These are phyloP conservation scores for Oreochromis mossambicus DNA, from an alignment of 2,797 vertebrate genomes.

Conservation along the genomic window DNA sequence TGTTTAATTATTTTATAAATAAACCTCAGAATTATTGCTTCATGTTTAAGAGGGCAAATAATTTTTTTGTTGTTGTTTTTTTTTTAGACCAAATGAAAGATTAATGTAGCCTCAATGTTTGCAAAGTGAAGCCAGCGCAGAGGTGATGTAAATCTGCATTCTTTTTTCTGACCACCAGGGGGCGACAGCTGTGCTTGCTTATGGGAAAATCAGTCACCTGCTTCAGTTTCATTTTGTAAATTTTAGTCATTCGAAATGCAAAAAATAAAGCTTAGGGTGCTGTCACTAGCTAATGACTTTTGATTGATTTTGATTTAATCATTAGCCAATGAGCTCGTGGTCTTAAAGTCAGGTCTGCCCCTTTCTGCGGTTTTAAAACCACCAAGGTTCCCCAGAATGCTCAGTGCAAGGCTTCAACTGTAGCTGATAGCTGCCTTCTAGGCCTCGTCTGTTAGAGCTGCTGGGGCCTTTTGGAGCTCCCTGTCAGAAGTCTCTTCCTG, in stretches of 20 bases:
- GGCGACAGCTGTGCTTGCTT: not conserved
- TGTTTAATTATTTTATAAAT: not conserved
- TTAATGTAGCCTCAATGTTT: not conserved
- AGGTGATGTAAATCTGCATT: not conserved
- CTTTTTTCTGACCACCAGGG: not conserved
- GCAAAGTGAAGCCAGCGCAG: not conserved
- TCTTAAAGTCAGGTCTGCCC: not conserved
- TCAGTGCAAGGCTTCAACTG: not conserved
- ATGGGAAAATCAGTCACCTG: not conserved
- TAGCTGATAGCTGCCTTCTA: not conserved
- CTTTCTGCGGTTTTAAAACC: not conserved
- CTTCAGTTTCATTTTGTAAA: not conserved
- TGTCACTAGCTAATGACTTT: not conserved
- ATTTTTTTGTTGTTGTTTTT: fast-evolving
- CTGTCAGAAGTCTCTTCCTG: not conserved
- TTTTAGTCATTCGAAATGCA: not conserved
- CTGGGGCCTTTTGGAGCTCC: not conserved
- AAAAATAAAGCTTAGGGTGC: not conserved
- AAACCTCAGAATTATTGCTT: not conserved
- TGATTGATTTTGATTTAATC: not conserved
- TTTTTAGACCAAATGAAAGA: not conserved
- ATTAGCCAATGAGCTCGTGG: not conserved
- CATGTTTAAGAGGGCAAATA: not conserved
- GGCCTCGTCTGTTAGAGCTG: not conserved
- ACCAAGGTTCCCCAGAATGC: not conserved